Evolutionary conservation across 2,797 vertebrate genomes (phyloP), one percentile per base, ranked within the genome.

Genomic region (Microctenopoma stevenorrisi): DNA sequence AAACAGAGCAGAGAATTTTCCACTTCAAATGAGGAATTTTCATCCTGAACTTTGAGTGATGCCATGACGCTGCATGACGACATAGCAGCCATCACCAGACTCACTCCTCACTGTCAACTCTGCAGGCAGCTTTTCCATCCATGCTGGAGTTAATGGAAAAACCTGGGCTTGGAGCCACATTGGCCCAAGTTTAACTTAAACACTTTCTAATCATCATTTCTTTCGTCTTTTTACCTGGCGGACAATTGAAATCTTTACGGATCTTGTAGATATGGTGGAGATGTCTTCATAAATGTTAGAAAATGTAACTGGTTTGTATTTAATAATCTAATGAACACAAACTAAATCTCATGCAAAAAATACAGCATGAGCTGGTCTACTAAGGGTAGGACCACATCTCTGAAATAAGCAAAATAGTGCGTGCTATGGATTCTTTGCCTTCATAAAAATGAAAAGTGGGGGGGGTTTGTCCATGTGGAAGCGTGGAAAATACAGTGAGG

Each of bases 181-280:
- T 86, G 86, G 85, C 76, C 50, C 68, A 22, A 1, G 40, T 70
- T 81, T 80, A 77, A 84, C 68, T 74, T 61, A 61, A 82, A 84
- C 84, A 78, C 83, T 79, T 78, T 78, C 79, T 84, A 57, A 76
- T 55, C 64, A 60, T 89, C 72, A 46, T 66, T 54, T 68, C 59
- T 69, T 68, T 68, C 43, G 69, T 79, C 64, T 72, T 72, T 83
- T 73, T 83, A 90, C 84, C 86, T 86, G 82, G 22, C 22, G 22
- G 22, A 22, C 22, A 22, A 22, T 22, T 22, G 22, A 22, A 22
- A 22, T 22, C 3, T 47, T 22, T 9, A 33, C 7, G 30, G 5
- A 33, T 33, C 30, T 33, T 33, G 5, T 33, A 33, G 30, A 33
- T 33, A 33, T 7, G 7, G 30, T 33, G 30, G 30, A 5, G 30